Base-by-base conservation (phyloP, 2,113 vertebrate genomes). In the Ceyx margarethae region DNA sequence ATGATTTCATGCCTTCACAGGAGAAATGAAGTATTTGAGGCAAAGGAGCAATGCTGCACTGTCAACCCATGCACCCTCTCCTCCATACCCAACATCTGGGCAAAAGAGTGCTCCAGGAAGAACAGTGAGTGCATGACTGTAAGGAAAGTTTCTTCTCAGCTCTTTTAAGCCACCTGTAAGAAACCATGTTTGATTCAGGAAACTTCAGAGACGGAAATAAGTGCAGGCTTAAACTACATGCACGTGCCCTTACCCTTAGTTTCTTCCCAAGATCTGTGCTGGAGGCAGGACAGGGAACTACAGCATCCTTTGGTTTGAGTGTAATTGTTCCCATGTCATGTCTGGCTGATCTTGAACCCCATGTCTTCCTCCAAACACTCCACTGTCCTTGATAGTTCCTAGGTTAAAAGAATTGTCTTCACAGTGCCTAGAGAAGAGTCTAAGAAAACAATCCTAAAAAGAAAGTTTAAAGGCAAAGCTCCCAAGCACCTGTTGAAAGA, bases 301-400 rank as follows among this genome's bases (percentile, higher is more conserved):
- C 73, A 93, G 57, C 48, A 67, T n/a, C 61, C 53, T 56, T 56
- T n/a, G 40, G 23, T 60, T 79, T 12, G 5, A 65, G 20, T 5
- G 17, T 0, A 3, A 4, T 50, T 2, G 0, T 25, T 79, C 15
- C 42, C 13, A 10, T 12, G 29, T 35, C 56, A 50, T 7, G 3
- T 15, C 37, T 10, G 57, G 20, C 69, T 29, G 48, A 66, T 53
- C 35, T 45, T 3, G 3, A 60, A 51, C 9, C 22, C 56, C 23
- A 18, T 0, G 0, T 43, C 75, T 79, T 45, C 51, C 65, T 61
- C 81, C 76, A 67, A 53, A 60, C 31, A 28, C 48, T 26, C 18
- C 4, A 0, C 4, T 1, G 1, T 2, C 60, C 54, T 77, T 0
- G 0, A 8, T 1, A 33, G 45, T 76, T 53, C 51, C 19, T 22